Evolutionary conservation across 2,113 vertebrate species (phyloP).

Genomic region (Aptenodytes patagonicus): DNA sequence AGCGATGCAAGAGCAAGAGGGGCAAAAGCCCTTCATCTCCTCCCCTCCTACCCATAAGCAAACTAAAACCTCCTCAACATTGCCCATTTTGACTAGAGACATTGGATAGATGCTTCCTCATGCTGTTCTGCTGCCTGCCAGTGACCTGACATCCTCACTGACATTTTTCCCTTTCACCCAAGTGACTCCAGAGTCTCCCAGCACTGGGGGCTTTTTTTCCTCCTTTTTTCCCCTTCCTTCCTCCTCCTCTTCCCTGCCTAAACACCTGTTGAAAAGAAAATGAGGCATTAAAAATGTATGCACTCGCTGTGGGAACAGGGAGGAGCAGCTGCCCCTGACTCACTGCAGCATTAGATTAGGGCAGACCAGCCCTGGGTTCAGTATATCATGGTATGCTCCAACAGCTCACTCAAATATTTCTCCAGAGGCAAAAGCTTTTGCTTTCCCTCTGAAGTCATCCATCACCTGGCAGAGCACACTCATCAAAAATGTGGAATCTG

Average conservation of each 20-base stretch:
- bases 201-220: rapidly evolving
- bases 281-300: neutral
- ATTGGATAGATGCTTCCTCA: neutral
- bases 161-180: neutral
- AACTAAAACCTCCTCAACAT: neutral
- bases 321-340: neutral
- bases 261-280: neutral
- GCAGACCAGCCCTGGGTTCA: neutral
- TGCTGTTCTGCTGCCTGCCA: neutral
- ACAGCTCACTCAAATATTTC: neutral
- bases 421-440: neutral
- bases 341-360: neutral
- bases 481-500: neutral
- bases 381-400: neutral
- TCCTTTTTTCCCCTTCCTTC: neutral
- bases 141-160: neutral
- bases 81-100: neutral
- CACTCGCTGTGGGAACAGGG: neutral
- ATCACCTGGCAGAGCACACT: neutral
- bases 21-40: neutral
- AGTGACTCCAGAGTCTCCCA: neutral
- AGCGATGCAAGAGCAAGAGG: neutral
- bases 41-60: neutral
- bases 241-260: neutral
- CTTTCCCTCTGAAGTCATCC: slow-evolving; percentile 16